Evolutionary conservation across 2,797 vertebrate species (phyloP).

Genomic region (Microctenopoma steveboyesi): DNA sequence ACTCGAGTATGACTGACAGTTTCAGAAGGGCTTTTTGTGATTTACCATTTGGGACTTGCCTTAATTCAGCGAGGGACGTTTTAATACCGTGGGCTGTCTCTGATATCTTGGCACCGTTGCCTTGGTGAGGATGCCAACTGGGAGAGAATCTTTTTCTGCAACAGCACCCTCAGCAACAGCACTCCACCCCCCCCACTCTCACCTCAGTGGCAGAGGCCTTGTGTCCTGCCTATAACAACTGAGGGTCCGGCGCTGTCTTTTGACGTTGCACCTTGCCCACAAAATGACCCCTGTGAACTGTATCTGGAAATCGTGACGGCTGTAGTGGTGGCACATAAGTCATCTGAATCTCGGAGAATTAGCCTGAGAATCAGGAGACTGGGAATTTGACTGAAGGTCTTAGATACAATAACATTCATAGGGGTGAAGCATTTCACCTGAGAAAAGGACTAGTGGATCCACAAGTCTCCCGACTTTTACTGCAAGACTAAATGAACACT

Average conservation of each 20-base stretch:
- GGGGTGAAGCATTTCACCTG: neutral
- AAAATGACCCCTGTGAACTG: conserved; percentile 15
- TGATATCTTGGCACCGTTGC: conserved; percentile 70
- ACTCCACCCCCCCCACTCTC: neutral
- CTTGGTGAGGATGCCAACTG: conserved; percentile 63
- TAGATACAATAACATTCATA: conserved; percentile 5
- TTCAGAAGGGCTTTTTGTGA: conserved; percentile 80
- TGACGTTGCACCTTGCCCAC: conserved; percentile 19
- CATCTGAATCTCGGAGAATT: conserved; percentile 11
- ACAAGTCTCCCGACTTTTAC: conserved; percentile 10
- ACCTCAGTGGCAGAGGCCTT: conserved; percentile 36
- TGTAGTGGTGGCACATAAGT: conserved; percentile 13
- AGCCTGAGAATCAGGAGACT: conserved; percentile 30
- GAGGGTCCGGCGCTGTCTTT: conserved; percentile 6
- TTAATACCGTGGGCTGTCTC: conserved; percentile 77
- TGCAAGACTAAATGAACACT: conserved; percentile 4
- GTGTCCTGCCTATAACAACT: conserved; percentile 58
- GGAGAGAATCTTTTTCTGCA: conserved; percentile 60
- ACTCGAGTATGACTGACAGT: conserved; percentile 80
- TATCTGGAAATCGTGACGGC: conserved; percentile 25
- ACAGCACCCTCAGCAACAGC: conserved; percentile 44
- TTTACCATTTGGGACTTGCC: conserved; percentile 77
- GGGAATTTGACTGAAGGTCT: conserved; percentile 19
- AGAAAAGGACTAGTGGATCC: conserved; percentile 5
- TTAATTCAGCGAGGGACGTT: conserved; percentile 76